Evolutionary conservation across 2,888 invertebrate genomes (phyloP).

Genomic region (Acronicta alni): DNA sequence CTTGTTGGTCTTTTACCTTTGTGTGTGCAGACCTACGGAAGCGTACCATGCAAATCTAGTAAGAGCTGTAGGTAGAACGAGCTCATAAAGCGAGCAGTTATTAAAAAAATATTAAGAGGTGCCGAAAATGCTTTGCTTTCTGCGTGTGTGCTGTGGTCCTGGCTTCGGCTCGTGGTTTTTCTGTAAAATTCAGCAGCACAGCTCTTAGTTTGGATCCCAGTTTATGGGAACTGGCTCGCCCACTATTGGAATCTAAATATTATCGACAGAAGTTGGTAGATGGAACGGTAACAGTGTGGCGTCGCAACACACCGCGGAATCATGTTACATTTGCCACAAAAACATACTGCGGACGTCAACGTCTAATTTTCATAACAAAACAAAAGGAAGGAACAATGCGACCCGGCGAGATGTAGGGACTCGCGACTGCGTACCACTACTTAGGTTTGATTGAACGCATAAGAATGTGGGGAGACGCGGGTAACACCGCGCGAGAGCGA

Average conservation of each 20-base stretch:
- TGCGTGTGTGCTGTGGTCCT: too few species aligned
- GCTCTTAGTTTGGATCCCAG: too few species aligned
- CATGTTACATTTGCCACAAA: slow-evolving; percentile 56
- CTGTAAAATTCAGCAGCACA: too few species aligned
- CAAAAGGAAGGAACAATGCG: slow-evolving; percentile 77
- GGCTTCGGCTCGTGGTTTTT: too few species aligned
- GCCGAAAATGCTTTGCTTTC: too few species aligned
- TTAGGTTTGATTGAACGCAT: slow-evolving; percentile 87
- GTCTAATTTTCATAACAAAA: slow-evolving; percentile 78
- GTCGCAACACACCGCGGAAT: slow-evolving; percentile 34
- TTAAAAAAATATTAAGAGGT: neutral
- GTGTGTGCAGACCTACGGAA: slow-evolving; percentile 6
- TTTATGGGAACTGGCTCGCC: too few species aligned
- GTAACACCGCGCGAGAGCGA: slow-evolving; percentile 66
- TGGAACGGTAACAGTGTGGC: slow-evolving; percentile 19
- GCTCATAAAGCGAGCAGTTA: neutral
- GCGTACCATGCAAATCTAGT: neutral
- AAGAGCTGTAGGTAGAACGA: neutral
- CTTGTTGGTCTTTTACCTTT: slow-evolving; percentile 11
- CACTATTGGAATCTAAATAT: too few species aligned
- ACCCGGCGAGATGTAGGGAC: slow-evolving; percentile 67
- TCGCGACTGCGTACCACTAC: slow-evolving; percentile 69
- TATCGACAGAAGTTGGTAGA: slow-evolving; percentile 4
- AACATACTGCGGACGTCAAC: slow-evolving; percentile 58
- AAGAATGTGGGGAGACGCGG: slow-evolving; percentile 83